These are phyloP conservation scores for Trichopria drosophilae DNA, from an alignment of 2,888 invertebrate genomes.

Conservation along the genomic window DNA sequence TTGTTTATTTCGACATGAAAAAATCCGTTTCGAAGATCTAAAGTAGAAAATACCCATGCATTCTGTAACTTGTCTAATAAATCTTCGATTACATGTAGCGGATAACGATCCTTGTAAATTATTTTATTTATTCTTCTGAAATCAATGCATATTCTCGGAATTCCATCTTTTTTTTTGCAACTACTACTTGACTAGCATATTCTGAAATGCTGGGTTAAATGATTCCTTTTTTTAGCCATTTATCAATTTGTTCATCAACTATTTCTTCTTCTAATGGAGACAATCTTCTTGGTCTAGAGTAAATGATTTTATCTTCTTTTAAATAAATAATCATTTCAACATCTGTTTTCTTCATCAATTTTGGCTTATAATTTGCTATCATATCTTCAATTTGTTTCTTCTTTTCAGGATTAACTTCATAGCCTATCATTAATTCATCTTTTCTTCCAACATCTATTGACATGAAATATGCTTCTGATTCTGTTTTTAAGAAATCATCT, in stretches of 20 bases:
- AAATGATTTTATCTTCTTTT: slow-evolving; percentile 12
- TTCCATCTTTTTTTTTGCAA: slow-evolving; percentile 11
- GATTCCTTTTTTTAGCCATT: slow-evolving; percentile 8
- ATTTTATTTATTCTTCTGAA: slow-evolving; percentile 39
- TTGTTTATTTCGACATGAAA: slow-evolving; percentile 21
- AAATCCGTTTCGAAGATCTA: slow-evolving; percentile 12
- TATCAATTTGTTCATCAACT: slow-evolving; percentile 17
- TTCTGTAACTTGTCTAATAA: slow-evolving; percentile 14
- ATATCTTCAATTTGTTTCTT: background rate
- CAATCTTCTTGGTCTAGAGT: slow-evolving; percentile 14
- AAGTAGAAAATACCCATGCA: slow-evolving; percentile 3
- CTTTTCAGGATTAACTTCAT: background rate
- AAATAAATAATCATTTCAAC: slow-evolving; percentile 9
- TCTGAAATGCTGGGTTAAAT: slow-evolving; percentile 15
- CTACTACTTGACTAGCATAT: slow-evolving; percentile 8
- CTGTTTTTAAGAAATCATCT: no score
- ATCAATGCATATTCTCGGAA: slow-evolving; percentile 29
- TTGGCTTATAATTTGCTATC: slow-evolving; percentile 4
- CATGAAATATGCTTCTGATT: background rate
- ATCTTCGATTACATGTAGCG: slow-evolving; percentile 39
- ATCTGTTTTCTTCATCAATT: slow-evolving; percentile 12
- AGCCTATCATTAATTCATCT: no score
- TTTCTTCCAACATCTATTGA: no score
- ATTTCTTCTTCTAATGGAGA: slow-evolving; percentile 11
- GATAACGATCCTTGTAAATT: slow-evolving; percentile 41